Evolutionary conservation across 2,888 invertebrate species (phyloP), one percentile per base, ranked within the genome.

Genomic region (Meandrusa payeni): DNA sequence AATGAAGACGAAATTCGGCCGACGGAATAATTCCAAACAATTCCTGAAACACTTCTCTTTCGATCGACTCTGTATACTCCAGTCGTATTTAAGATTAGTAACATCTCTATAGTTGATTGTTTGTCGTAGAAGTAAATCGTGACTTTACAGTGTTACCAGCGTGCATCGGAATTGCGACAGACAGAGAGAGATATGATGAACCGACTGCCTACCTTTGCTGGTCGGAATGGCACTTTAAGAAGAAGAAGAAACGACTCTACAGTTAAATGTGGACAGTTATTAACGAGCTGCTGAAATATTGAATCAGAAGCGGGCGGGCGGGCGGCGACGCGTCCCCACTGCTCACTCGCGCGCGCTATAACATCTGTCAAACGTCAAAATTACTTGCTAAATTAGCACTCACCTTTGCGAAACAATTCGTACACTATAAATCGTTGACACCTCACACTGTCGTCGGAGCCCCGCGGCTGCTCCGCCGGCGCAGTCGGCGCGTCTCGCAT

Each of bases 371-470:
- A 9, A 27, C 38, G 32, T 32, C 26, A 32, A 23, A 20, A 44
- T 38, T 44, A 38, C 33, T 38, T 33, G 38, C 43, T 44, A 44
- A 38, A 44, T 44, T 38, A 71, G 64, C 54, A 57, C 55, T 81
- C 77, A 81, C 81, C 78, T 80, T 80, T 79, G 53, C 54, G 52
- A 61, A 75, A 72, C 70, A 70, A 77, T 76, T 73, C 69, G 62
- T 58, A 59, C 54, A 60, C 66, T 53, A 78, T 79, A 77, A 81
- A 75, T 76, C 68, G 69, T 54, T 66, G 59, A 55, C 69, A 68
- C 64, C 63, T 68, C 55, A 54, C 36, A 54, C 68, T 75, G 76
- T 74, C 75, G 68, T 64, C 72, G 39, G 28, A 22, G 40, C 19
- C 12, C 50, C 13, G 40, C 23, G 34, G 43, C 47, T 48, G 52